Base-by-base conservation (phyloP, 1,140 invertebrate species). In the Zeugodacus cucurbitae region DNA sequence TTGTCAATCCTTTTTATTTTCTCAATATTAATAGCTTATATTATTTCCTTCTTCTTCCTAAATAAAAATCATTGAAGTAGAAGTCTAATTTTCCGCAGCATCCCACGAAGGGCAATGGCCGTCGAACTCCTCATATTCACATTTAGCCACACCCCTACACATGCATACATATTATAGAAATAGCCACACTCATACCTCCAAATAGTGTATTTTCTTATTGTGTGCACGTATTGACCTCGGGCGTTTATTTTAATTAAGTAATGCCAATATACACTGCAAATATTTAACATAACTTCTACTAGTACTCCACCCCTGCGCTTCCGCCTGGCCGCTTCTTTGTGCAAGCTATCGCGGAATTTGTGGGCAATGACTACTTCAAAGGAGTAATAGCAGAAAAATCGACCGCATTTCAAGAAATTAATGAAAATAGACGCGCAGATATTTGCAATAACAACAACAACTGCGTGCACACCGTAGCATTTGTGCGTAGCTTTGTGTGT, bases 241-340 rank as follows among this genome's bases (percentile, higher is more conserved):
- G 70, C 70, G 37, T 74, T 74, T 41, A 74, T 74, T 74, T 74
- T 74, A 74, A 74, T 74, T 74, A 74, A 74, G 70, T 74, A 74
- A 74, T 74, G 70, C 70, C 70, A 74, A 41, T 74, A 34, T 74
- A 74, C 32, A 74, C 20, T 41, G 37, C 70, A 74, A 74, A 74
- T 74, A 74, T 74, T 74, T 74, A 74, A 74, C 70, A 74, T 74
- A 41, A 37, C 37, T 74, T 44, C 37, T 37, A 22, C 37, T 44
- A 2, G 3, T 10, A 17, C 20, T 2, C n/a, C 58, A 62, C 58
- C 6, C 58, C 17, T 54, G 14, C 1, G 14, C 58, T 1, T 26
- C 14, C 48, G 48, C 48, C 48, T 14, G 14, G 48, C 48, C 6
- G 14, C 58, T 14, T 11, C 14, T 67, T 67, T 67, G 64, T 67